Conservation (phyloP, 2,797 vertebrate genomes). For the Columba guinea region DNA sequence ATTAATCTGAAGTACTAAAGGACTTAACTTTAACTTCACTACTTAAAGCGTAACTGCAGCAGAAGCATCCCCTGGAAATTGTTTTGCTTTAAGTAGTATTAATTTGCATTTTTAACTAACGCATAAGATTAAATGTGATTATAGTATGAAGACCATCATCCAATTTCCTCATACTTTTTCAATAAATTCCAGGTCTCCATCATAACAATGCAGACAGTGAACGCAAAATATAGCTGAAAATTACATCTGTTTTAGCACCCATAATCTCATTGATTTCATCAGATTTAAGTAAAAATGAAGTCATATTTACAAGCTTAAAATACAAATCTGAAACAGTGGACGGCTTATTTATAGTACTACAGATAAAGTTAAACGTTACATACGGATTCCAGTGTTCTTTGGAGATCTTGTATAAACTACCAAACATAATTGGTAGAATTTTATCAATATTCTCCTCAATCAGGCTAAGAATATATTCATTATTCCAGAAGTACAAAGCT, state of each 20-base stretch:
- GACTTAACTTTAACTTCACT: background rate
- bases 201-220: background rate
- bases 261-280: background rate
- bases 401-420: slow-evolving; percentile 96
- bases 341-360: background rate
- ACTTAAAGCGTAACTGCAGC: background rate
- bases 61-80: background rate
- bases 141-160: background rate
- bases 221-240: background rate
- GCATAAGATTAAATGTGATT: background rate
- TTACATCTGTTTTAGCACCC: background rate
- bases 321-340: background rate
- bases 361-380: slow-evolving; percentile 60
- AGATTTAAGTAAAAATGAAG: background rate
- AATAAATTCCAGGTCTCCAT: background rate
- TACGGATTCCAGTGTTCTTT: slow-evolving; percentile 99
- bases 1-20: background rate
- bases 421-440: slow-evolving; percentile 97
- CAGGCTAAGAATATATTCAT: slow-evolving; percentile 98
- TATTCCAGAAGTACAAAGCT: slow-evolving; percentile 98
- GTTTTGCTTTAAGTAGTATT: background rate
- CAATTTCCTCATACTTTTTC: background rate
- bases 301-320: background rate
- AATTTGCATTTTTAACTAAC: background rate
- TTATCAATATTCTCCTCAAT: slow-evolving; percentile 97